Evolutionary conservation across 2,797 vertebrate species (phyloP), one percentile per base, ranked within the genome.

Genomic region (Rhinoraja longicauda): DNA sequence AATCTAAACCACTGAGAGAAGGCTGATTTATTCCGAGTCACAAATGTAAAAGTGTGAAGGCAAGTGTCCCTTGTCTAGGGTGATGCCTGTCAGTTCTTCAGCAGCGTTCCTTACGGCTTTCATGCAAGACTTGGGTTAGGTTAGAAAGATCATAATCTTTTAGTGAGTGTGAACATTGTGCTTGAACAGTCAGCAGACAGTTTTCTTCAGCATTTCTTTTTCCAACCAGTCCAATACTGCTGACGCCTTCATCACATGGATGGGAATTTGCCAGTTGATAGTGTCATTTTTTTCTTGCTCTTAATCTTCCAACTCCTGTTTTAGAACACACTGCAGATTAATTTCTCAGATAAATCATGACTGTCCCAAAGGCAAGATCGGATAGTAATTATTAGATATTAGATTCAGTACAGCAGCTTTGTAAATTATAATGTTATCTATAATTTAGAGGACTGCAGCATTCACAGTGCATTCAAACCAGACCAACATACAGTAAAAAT

Each of bases 311-410:
- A 39, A 21, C 1, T 93, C 57, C 93, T 84, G 93, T 93, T 93
- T 93, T 93, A 93, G 93, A 94, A 93, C 4, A 93, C 77, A 81
- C 77, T 75, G 93, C 13, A 94, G 94, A 93, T 94, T 93, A 93
- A 88, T 94, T 93, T 94, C 78, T 94, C 64, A 93, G 1, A 93
- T 94, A 70, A 94, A 78, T 82, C 19, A 94, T 78, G 8, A 90
- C 93, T 76, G 45, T 95, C 57, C 32, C 90, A 79, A 94, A 94
- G 82, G 93, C 59, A 78, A 73, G 78, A 91, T 39, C 93, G n/a
- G 10, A 72, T 29, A 2, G 1, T 93, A 93, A 94, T 93, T 93
- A 94, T 94, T 94, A 93, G 32, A 93, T 94, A 94, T 95, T 94
- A 93, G 67, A 94, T 94, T 94, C 93, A 94, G 88, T 67, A 82